Evolutionary conservation across 2,113 vertebrate species (phyloP).

Genomic region (Trichechus manatus): DNA sequence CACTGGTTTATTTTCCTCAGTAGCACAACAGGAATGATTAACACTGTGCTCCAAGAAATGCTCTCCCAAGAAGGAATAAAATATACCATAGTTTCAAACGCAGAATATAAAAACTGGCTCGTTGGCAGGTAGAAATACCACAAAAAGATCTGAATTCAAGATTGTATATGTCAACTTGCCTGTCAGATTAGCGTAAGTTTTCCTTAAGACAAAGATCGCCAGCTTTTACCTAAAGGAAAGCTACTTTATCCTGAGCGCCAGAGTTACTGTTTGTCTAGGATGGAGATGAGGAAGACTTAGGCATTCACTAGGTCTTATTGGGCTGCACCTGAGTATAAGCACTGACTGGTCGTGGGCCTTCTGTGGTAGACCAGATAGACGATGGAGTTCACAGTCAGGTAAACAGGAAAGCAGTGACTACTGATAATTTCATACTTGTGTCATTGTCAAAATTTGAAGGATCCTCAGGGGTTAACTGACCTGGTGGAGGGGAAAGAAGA

Average conservation of each 20-base stretch:
- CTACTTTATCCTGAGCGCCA: not conserved
- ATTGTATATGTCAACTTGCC: not conserved
- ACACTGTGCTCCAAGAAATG: not conserved
- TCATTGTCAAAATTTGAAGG: not conserved
- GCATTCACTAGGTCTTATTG: not conserved
- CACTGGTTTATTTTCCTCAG: not conserved
- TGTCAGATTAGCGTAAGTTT: not conserved
- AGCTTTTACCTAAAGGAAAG: not conserved
- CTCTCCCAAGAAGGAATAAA: slow-evolving; percentile 19
- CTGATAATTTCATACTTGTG: not conserved
- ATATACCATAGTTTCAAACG: not conserved
- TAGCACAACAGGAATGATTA: not conserved
- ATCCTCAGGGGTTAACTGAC: not conserved
- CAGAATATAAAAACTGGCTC: not conserved
- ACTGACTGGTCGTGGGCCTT: not conserved
- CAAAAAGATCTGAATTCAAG: slow-evolving; percentile 28
- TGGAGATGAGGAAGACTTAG: not conserved
- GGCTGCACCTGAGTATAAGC: not conserved
- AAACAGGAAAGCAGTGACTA: not conserved
- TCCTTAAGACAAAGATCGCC: not conserved
- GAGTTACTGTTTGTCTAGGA: not conserved
- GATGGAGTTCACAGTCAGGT: not conserved
- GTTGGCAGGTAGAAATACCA: not conserved
- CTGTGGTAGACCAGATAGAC: not conserved
- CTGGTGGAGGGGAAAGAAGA: not conserved